Percentiles rank a stretch among this genome's conserved stretches.
These are phyloP conservation scores for Daubentonia madagascariensis DNA, from an alignment of 2,113 vertebrate species.

Conservation along the genomic window DNA sequence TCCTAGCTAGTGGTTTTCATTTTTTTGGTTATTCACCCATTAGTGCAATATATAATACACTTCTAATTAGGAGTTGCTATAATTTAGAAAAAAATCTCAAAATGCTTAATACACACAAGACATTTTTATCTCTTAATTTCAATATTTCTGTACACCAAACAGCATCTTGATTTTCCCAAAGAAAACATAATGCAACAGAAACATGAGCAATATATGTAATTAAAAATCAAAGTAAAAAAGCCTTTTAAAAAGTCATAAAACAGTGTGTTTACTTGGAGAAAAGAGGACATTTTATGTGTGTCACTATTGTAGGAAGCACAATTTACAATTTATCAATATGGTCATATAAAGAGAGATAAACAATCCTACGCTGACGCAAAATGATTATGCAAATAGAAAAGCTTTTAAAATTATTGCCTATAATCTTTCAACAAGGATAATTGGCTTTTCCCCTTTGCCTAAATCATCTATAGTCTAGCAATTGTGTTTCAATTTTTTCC, in stretches of 20 bases:
- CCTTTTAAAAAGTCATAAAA: slow-evolving; percentile 40
- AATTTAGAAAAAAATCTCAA: background rate
- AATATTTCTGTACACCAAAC: background rate
- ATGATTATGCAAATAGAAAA: slow-evolving; percentile 37
- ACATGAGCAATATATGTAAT: background rate
- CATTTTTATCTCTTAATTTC: slow-evolving; percentile 11
- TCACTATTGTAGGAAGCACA: background rate
- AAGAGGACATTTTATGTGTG: background rate
- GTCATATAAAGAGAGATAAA: slow-evolving; percentile 31
- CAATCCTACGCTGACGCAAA: background rate
- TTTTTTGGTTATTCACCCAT: background rate
- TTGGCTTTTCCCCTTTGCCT: slow-evolving; percentile 48
- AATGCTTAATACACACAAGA: slow-evolving; percentile 10
- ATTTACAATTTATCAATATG: background rate
- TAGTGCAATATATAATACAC: slow-evolving; percentile 34
- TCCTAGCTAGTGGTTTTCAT: slow-evolving; percentile 24
- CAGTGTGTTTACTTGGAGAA: background rate
- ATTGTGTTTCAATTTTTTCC: slow-evolving; percentile 40
- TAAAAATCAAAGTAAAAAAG: slow-evolving; percentile 43
- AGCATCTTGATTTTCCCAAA: slow-evolving; percentile 43
- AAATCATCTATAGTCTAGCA: slow-evolving; percentile 19
- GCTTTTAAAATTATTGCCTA: slow-evolving; percentile 40
- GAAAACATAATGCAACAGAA: background rate
- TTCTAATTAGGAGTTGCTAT: slow-evolving; percentile 7
- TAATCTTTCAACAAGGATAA: slow-evolving; percentile 46